These are phyloP conservation scores for Saxicola maurus DNA, from an alignment of 2,797 vertebrate species.

Conservation along the genomic window DNA sequence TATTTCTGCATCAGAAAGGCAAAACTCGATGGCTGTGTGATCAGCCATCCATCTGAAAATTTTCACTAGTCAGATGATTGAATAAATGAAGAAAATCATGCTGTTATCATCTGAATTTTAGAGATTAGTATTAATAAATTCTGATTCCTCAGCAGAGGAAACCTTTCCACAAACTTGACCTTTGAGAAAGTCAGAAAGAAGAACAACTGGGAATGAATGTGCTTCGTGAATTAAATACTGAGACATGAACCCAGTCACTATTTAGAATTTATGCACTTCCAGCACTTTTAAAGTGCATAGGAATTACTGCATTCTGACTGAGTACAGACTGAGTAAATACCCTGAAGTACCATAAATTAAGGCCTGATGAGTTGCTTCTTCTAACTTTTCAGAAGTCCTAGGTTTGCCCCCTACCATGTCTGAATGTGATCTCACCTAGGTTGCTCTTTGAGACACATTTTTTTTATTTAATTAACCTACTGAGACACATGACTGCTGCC, in stretches of 20 bases:
- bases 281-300: background rate
- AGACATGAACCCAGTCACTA: background rate
- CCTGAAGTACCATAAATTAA: background rate
- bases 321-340: background rate
- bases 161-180: constrained; percentile 23
- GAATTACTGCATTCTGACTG: background rate
- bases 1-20: background rate
- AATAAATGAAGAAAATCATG: background rate
- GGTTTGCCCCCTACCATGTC: background rate
- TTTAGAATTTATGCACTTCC: background rate
- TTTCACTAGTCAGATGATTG: background rate
- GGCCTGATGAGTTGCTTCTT: background rate
- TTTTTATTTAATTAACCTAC: background rate
- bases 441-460: background rate
- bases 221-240: background rate
- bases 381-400: background rate
- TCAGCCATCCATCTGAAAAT: background rate
- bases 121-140: constrained; percentile 15
- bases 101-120: background rate
- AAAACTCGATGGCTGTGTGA: background rate
- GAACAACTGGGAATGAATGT: background rate
- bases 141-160: constrained; percentile 9
- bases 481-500: background rate
- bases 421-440: background rate
- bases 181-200: constrained; percentile 30